Evolutionary conservation across 2,888 invertebrate genomes (phyloP), one percentile per base, ranked within the genome.

Genomic region (Caradrina clavipalpis): DNA sequence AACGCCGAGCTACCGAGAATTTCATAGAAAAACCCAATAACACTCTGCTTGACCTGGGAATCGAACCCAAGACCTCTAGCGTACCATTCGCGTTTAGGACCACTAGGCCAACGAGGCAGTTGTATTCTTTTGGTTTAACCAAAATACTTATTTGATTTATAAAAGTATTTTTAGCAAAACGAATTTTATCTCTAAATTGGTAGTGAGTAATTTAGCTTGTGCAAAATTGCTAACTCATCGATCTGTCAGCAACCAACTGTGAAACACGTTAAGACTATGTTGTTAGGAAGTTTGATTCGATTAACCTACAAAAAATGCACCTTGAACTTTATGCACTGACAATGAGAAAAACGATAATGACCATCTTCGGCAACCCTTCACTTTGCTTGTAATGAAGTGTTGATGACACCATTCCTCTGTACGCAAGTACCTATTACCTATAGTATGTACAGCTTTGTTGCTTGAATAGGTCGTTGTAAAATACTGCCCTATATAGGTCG

Each of bases 281-380:
- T 57, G 63, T 65, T 73, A 78, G 61, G 77, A 83, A 76, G 69
- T 80, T 60, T 69, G 60, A 67, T 71, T 76, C 84, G 69, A 84
- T 78, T 82, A 82, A 81, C 84, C 76, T 71, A 79, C 66, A 84
- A 82, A 86, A 89, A 88, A 87, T 83, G 64, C 65, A 64, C 93
- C 92, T 93, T 93, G 93, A 92, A 90, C 93, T 93, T 93, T 92
- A 86, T 76, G 82, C 76, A 78, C 86, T 84, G 89, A 88, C 91
- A 91, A 90, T 93, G 93, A 93, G 91, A 90, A 91, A 91, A 92
- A 90, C 90, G 84, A 82, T 91, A 90, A 92, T 90, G 87, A 88
- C 84, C 87, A 86, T 86, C 87, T 87, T 90, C 88, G 87, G 85
- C 87, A 89, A 91, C 93, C 93, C 93, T 93, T 93, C 93, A 93